Percentiles rank a stretch among this genome's conserved stretches.
phyloP scores from a whole-genome alignment of 2,888 invertebrate genomes.

The Acleris laterana region DNA sequence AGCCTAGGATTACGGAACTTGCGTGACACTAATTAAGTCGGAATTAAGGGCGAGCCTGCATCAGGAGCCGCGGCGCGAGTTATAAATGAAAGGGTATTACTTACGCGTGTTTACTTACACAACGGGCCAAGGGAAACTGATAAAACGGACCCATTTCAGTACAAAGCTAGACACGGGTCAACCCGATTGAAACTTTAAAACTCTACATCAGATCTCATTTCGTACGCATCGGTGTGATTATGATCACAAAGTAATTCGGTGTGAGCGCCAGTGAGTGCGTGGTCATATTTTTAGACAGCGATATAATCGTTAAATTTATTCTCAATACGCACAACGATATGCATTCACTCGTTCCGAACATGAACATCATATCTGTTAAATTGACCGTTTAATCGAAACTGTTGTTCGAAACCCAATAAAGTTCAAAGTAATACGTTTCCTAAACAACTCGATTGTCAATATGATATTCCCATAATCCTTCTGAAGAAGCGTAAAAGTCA shows the following conservation, averaged over 20 bases:
- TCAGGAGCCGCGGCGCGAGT: slow-evolving; percentile 80
- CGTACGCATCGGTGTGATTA: slow-evolving; percentile 7
- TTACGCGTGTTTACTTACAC: slow-evolving; percentile 72
- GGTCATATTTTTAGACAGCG: slow-evolving; percentile 25
- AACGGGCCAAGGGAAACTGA: slow-evolving; percentile 52
- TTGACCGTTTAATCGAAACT: neutral
- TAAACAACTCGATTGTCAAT: slow-evolving; percentile 63
- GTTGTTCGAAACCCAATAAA: neutral
- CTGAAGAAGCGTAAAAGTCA: slow-evolving; percentile 69
- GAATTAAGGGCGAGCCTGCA: slow-evolving; percentile 82
- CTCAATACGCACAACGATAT: slow-evolving; percentile 2
- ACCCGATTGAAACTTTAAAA: neutral
- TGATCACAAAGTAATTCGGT: slow-evolving; percentile 17
- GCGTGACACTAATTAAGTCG: slow-evolving; percentile 84
- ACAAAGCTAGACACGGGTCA: slow-evolving; percentile 23
- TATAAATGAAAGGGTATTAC: slow-evolving; percentile 83
- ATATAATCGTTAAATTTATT: slow-evolving; percentile 15
- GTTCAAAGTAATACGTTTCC: slow-evolving; percentile 6
- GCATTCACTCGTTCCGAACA: neutral
- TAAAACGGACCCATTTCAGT: slow-evolving; percentile 48
- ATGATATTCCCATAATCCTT: slow-evolving; percentile 75
- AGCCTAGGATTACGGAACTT: slow-evolving; percentile 83
- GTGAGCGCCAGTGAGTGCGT: slow-evolving; percentile 11
- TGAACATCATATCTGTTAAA: slow-evolving; percentile 3
- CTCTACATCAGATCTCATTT: neutral